These are phyloP conservation scores for Gasterosteus aculeatus DNA, from an alignment of 2,113 vertebrate genomes.

Conservation along the genomic window DNA sequence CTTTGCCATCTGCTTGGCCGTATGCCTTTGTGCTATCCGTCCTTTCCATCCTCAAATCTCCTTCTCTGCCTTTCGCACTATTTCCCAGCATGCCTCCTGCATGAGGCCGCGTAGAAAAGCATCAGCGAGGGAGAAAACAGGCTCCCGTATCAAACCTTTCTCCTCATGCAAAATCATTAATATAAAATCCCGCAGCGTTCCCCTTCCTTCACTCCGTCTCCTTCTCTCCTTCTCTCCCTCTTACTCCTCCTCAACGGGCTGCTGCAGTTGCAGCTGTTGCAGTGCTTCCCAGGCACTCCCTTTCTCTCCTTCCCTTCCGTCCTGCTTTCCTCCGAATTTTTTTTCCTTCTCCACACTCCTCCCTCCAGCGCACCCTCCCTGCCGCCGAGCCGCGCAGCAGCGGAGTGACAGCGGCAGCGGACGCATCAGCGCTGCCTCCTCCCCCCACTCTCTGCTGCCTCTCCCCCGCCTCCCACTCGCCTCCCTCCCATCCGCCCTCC, in stretches of 20 bases:
- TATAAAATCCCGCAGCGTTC: slow-evolving; percentile 55
- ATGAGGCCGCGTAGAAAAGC: slow-evolving; percentile 83
- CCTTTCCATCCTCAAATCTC: slow-evolving; percentile 79
- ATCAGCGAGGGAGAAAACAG: slow-evolving; percentile 67
- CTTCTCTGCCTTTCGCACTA: slow-evolving; percentile 83
- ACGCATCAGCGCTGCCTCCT: slow-evolving; percentile 76
- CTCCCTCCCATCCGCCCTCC: slow-evolving; percentile 58
- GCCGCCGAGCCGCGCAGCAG: slow-evolving; percentile 79
- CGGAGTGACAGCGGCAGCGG: slow-evolving; percentile 82
- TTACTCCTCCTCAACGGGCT: slow-evolving; percentile 69
- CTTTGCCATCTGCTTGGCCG: slow-evolving; percentile 78
- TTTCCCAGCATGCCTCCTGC: slow-evolving; percentile 87
- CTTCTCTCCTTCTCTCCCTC: slow-evolving; percentile 43
- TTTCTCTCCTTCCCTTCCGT: slow-evolving; percentile 67
- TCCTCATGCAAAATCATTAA: slow-evolving; percentile 51
- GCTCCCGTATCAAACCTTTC: slow-evolving; percentile 49
- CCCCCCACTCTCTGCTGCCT: slow-evolving; percentile 69
- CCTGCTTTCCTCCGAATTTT: slow-evolving; percentile 52
- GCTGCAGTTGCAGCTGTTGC: slow-evolving; percentile 80
- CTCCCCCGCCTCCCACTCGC: slow-evolving; percentile 67
- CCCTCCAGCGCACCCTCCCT: slow-evolving; percentile 77
- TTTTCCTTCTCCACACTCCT: slow-evolving; percentile 74
- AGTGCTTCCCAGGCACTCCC: slow-evolving; percentile 76
- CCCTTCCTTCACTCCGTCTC: slow-evolving; percentile 45
- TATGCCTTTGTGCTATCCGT: slow-evolving; percentile 80